Conservation (phyloP, 2,888 invertebrate genomes). For the Eutolmus rufibarbis region DNA sequence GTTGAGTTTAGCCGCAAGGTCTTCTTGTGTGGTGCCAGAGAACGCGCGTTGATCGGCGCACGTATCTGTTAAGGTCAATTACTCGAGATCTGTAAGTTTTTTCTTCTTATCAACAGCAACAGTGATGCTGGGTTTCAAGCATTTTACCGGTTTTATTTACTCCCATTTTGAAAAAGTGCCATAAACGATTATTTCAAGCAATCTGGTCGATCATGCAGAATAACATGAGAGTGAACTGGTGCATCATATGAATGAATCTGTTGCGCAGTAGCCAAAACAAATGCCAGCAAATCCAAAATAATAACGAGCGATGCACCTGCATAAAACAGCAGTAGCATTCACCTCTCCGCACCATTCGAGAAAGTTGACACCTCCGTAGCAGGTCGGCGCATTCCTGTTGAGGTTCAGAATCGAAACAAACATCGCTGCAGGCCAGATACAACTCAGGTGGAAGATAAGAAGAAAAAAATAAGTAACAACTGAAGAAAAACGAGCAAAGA, state of each 20-base stretch:
- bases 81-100: not conserved
- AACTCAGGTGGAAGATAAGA: not conserved
- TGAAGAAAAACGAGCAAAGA: not conserved
- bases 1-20: constrained; percentile 1
- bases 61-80: constrained; percentile 16
- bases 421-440: not conserved
- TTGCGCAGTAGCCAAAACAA: not conserved
- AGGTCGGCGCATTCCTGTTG: not conserved
- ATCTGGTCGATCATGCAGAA: not conserved
- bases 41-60: not conserved
- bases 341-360: not conserved
- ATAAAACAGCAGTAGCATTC: not conserved
- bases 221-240: not conserved
- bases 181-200: not conserved
- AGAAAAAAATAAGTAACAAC: not conserved
- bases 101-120: not conserved
- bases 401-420: not conserved
- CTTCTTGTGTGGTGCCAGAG: not conserved
- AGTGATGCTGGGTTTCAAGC: not conserved
- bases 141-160: not conserved
- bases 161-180: not conserved
- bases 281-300: not conserved
- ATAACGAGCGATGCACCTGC: not conserved
- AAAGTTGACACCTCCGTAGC: not conserved
- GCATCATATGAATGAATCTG: not conserved